Conservation (phyloP, 1,140 invertebrate species). For the Drosophila tsacasi region DNA sequence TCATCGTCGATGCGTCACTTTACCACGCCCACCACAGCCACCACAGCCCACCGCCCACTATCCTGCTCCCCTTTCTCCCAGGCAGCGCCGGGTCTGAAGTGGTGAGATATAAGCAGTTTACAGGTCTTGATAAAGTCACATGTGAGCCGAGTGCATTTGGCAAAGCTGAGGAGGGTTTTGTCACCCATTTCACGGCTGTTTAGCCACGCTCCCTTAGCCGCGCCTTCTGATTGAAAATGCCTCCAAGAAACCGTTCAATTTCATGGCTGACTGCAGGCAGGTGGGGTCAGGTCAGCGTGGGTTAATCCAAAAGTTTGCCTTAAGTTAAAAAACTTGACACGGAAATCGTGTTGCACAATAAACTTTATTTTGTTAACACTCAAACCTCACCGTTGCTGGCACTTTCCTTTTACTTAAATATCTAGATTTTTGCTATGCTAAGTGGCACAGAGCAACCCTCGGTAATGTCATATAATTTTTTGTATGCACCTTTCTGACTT, state of each 20-base stretch:
- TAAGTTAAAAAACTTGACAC: no score
- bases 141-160: constrained; percentile 50
- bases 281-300: constrained; percentile 43
- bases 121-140: constrained; percentile 67
- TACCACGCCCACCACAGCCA: constrained; percentile 13
- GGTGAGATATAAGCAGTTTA: constrained; percentile 55
- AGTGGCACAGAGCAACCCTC: background rate
- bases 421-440: no score
- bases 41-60: background rate
- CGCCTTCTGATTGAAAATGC: constrained; percentile 56
- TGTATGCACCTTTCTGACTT: constrained; percentile 23
- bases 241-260: constrained; percentile 56
- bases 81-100: constrained; percentile 26
- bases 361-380: background rate
- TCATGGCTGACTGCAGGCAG: constrained; percentile 55
- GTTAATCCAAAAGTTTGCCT: constrained; percentile 6
- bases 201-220: constrained; percentile 28
- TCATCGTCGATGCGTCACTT: constrained; percentile 52
- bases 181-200: constrained; percentile 60
- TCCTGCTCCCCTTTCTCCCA: background rate
- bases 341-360: background rate
- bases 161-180: constrained; percentile 34
- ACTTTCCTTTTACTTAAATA: background rate
- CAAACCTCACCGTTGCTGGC: background rate
- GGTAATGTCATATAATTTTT: background rate